A percentile compares a stretch with the other conserved stretches of the same genome.
Evolutionary conservation across 1,140 invertebrate species (phyloP).

Genomic region (Drosophila melanica): DNA sequence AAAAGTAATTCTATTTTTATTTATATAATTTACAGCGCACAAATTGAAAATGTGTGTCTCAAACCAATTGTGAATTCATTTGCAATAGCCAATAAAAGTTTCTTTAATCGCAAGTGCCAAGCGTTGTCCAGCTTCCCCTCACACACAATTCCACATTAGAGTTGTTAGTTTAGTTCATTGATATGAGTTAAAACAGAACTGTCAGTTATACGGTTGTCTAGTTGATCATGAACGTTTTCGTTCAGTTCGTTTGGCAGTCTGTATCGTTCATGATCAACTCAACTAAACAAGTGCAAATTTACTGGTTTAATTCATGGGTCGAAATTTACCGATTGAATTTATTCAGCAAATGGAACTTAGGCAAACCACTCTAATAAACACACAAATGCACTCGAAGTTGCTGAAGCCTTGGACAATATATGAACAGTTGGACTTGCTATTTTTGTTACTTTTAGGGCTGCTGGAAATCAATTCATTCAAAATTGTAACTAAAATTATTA

Average conservation of each 20-base stretch:
- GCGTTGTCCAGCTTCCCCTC: constrained; percentile 27
- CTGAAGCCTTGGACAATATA: constrained; percentile 6
- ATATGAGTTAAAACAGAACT: too few species aligned
- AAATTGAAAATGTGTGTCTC: constrained; percentile 72
- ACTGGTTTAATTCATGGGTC: too few species aligned
- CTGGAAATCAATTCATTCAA: constrained; percentile 70
- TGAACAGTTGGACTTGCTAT: constrained; percentile 59
- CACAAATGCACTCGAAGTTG: not conserved
- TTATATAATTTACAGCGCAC: constrained; percentile 80
- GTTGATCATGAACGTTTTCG: too few species aligned
- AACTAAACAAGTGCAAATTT: too few species aligned
- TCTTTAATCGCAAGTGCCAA: constrained; percentile 71
- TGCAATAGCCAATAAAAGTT: constrained; percentile 73
- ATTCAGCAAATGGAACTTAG: too few species aligned
- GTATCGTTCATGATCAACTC: too few species aligned
- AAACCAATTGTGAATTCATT: constrained; percentile 75
- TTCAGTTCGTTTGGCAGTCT: too few species aligned
- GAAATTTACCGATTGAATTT: too few species aligned
- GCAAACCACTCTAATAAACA: not conserved
- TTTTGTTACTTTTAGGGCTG: constrained; percentile 67
- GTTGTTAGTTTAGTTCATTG: too few species aligned
- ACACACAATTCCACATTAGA: constrained; percentile 1
- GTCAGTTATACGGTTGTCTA: too few species aligned
- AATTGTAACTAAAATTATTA: constrained; percentile 83
- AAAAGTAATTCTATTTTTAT: constrained; percentile 71